Base-by-base conservation (phyloP, 2,113 vertebrate genomes). In the Conger conger region DNA sequence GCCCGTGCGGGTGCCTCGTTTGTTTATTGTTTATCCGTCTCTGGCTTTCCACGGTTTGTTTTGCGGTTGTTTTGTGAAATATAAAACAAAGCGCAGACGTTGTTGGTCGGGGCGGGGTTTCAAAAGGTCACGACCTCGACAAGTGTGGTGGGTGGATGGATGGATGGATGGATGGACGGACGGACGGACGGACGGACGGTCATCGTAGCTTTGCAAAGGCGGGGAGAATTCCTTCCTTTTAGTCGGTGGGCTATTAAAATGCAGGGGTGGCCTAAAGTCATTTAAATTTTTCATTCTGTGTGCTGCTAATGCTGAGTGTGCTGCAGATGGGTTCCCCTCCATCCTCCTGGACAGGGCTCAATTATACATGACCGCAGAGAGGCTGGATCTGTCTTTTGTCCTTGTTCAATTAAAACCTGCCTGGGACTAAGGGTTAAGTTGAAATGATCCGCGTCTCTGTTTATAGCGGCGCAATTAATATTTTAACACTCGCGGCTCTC, bases 311-410 rank as follows among this genome's bases (percentile, higher is more conserved):
- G 91, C 94, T 90, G 93, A 93, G 88, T 93, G 93, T 84, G 86
- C 92, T 93, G 92, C 94, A 95, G 95, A 96, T 95, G 94, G 95
- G 88, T 87, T n/a, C 91, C 90, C 88, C 89, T 93, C 91, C 90
- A 92, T 94, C 95, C 94, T 95, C 93, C 94, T 95, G 95, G 94
- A 94, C 94, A 89, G 84, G 87, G 89, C 93, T 96, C 95, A 95
- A 94, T 95, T 95, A 95, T 94, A 94, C 93, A 95, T 95, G 94
- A 93, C 94, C 91, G 91, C 93, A 91, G 94, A 93, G 96, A 95
- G 92, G 92, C 91, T 94, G 94, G 95, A 94, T 95, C 95, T 94
- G 93, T 94, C 93, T 97, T 94, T 95, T 96, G 95, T 95, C 93
- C 95, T 93, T 94, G 93, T 94, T 95, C 94, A 95, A 85, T 90